Percentiles rank a stretch among this genome's conserved stretches.
These are phyloP conservation scores for Actinernus sp. DNA, from an alignment of 92 coral and sea anemone genomes.

Conservation along the genomic window DNA sequence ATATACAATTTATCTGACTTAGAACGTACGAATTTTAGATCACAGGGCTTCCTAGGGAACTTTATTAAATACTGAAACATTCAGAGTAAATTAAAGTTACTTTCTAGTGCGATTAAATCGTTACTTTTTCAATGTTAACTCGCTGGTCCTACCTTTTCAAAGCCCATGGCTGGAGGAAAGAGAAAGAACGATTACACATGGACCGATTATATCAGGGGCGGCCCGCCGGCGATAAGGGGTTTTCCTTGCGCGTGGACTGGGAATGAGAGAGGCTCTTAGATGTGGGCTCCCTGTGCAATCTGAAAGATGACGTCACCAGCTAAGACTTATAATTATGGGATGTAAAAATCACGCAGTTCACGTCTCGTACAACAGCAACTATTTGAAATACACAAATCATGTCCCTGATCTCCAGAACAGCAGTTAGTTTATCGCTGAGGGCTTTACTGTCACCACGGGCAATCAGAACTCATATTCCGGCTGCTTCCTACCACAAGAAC, in stretches of 20 bases:
- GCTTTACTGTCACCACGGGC: constrained; percentile 26
- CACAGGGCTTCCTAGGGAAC: no score
- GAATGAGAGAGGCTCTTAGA: no score
- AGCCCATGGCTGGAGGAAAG: constrained; percentile 97
- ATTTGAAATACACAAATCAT: constrained; percentile 26
- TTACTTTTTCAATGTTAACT: background rate
- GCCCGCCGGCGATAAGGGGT: constrained; percentile 38
- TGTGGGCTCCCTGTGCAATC: constrained; percentile 18
- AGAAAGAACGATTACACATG: constrained; percentile 58
- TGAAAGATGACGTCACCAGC: constrained; percentile 6
- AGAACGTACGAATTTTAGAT: no score
- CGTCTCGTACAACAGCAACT: no score
- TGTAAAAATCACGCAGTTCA: no score
- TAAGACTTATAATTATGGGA: no score
- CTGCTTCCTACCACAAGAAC: constrained; percentile 74
- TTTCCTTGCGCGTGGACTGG: no score
- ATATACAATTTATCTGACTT: no score
- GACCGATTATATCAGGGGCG: constrained; percentile 78
- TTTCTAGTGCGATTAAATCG: no score
- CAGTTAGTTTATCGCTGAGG: constrained; percentile 30
- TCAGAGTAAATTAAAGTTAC: no score
- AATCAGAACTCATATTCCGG: constrained; percentile 31
- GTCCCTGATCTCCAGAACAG: constrained; percentile 44
- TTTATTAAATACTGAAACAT: no score
- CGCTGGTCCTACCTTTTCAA: constrained; percentile 97